A percentile compares a stretch with the other conserved stretches of the same genome.
These are phyloP conservation scores for Lophochroa leadbeateri DNA, from an alignment of 2,113 vertebrate genomes.

Conservation along the genomic window DNA sequence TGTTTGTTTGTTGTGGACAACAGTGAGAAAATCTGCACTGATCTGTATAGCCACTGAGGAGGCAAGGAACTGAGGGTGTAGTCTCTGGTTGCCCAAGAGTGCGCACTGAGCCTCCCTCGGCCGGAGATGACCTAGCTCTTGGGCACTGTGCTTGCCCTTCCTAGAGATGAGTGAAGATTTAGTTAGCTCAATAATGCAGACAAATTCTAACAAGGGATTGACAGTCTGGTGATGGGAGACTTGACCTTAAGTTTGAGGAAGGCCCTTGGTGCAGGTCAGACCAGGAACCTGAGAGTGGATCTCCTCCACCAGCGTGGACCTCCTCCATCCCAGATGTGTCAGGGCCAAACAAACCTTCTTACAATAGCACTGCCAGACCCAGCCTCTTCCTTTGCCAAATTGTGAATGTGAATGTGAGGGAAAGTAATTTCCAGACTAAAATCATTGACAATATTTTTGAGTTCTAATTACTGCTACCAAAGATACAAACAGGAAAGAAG, in stretches of 20 bases:
- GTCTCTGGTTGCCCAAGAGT: background rate
- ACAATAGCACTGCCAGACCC: rapidly evolving
- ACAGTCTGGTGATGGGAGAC: background rate
- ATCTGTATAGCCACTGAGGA: background rate
- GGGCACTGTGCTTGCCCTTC: rapidly evolving
- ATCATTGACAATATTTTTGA: background rate
- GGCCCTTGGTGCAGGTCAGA: background rate
- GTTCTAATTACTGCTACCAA: background rate
- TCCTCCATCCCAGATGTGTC: rapidly evolving
- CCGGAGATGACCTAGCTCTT: background rate
- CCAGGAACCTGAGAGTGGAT: background rate
- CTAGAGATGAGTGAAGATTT: background rate
- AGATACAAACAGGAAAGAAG: background rate
- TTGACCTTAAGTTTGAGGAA: background rate
- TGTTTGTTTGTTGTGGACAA: background rate
- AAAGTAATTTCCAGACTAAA: background rate
- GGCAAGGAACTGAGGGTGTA: background rate
- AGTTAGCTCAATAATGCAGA: background rate
- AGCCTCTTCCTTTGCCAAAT: background rate
- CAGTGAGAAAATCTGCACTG: background rate
- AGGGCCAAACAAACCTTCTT: background rate
- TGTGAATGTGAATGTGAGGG: background rate
- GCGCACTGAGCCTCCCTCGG: background rate
- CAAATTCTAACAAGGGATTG: background rate
- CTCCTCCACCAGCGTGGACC: rapidly evolving